Evolutionary conservation across 2,113 vertebrate genomes (phyloP), one percentile per base, ranked within the genome.

Genomic region (Nothocercus nigrocapillus): DNA sequence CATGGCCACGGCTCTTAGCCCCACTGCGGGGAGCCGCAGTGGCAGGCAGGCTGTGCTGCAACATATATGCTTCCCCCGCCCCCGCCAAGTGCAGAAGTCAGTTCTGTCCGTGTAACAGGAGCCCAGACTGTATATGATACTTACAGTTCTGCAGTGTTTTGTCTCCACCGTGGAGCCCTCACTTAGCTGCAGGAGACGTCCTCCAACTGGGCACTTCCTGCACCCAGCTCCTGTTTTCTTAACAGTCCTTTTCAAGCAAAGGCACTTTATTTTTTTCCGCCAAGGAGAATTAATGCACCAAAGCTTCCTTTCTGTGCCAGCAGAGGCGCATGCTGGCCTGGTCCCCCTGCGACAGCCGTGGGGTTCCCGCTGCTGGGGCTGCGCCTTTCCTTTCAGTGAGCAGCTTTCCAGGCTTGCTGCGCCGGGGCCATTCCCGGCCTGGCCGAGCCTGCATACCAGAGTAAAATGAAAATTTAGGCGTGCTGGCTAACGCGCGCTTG

Each of bases 341-440:
- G 89, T 96, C 93, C 64, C 94, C 94, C 89, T 15, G 16, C 7
- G 44, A 95, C 95, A 96, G 96, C 87, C 84, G 8, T 70, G 96
- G 95, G 86, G 80, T 30, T 11, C 94, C 92, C 96, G 97, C 97
- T 98, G 98, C 97, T 98, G 97, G 95, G 92, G 89, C 95, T 88
- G 94, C 95, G 95, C 97, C 95, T 95, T 97, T 97, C 96, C 96
- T 96, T 97, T 96, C 96, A 97, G 96, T 96, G 96, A 97, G 97
- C 96, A 97, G 96, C 95, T 96, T 97, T 97, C 85, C 95, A 94
- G 84, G 75, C 90, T 92, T 82, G 89, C 89, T 95, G 76, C 40
- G 49, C 84, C 91, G 92, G 93, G 96, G 91, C 94, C 96, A 94
- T 97, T 96, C 96, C 96, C 94, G 95, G 94, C 95, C 96, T 97